A percentile compares a stretch with the other conserved stretches of the same genome.
These are phyloP conservation scores for Adela reaumurella DNA, from an alignment of 2,888 invertebrate species.

Conservation along the genomic window DNA sequence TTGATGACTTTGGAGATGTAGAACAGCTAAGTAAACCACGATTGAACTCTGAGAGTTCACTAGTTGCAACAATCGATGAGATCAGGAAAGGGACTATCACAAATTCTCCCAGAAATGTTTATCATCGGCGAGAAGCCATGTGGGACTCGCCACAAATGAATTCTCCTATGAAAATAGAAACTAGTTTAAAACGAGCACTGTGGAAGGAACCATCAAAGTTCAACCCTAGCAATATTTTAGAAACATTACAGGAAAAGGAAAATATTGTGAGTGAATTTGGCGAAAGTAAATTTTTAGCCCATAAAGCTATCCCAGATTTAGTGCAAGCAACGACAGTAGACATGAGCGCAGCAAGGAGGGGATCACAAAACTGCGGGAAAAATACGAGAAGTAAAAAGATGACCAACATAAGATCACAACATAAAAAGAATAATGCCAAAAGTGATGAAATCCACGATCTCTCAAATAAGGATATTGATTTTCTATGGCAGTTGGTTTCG, in stretches of 20 bases:
- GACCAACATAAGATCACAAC: constrained; percentile 21
- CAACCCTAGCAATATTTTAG: constrained; percentile 40
- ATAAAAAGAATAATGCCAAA: constrained; percentile 26
- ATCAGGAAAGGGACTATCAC: constrained; percentile 55
- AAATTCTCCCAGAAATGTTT: constrained; percentile 55
- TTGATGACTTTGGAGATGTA: constrained; percentile 51
- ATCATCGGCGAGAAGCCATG: constrained; percentile 48
- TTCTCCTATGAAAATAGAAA: constrained; percentile 29
- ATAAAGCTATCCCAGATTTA: constrained; percentile 21
- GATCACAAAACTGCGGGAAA: constrained; percentile 9
- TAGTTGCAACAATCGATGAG: constrained; percentile 63
- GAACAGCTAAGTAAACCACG: constrained; percentile 36
- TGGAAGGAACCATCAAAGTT: constrained; percentile 50
- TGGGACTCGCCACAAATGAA: constrained; percentile 44
- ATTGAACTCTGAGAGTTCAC: constrained; percentile 52
- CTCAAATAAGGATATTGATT: constrained; percentile 42
- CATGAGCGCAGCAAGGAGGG: constrained; percentile 13
- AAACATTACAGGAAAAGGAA: constrained; percentile 40
- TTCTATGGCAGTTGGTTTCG: constrained; percentile 42
- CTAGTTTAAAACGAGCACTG: constrained; percentile 34
- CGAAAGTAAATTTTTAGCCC: constrained; percentile 25
- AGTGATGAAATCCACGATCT: constrained; percentile 28
- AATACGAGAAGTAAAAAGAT: constrained; percentile 21
- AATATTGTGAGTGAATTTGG: constrained; percentile 26
- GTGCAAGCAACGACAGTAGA: constrained; percentile 15